Evolutionary conservation across 2,888 invertebrate genomes (phyloP).

Genomic region (Eurois occulta): DNA sequence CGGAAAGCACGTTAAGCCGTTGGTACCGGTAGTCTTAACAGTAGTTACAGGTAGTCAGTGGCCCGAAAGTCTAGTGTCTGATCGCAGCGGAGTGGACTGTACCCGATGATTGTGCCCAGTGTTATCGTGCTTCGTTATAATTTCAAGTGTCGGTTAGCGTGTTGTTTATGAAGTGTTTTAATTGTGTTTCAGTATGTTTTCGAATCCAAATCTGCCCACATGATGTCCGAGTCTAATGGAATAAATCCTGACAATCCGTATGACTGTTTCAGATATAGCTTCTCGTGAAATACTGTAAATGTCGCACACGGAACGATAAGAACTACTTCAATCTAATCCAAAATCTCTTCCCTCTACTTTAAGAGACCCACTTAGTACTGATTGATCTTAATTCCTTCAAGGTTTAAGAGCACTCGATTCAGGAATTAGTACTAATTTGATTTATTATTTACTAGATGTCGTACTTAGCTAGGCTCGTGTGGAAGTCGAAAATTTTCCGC

Average conservation of each 20-base stretch:
- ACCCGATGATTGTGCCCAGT: too few species aligned
- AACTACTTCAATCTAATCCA: neutral
- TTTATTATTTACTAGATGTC: constrained; percentile 3
- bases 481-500: neutral
- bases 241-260: too few species aligned
- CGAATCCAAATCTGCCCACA: too few species aligned
- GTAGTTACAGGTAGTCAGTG: neutral
- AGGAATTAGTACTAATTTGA: constrained; percentile 19
- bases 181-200: too few species aligned
- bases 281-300: neutral
- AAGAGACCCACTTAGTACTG: neutral
- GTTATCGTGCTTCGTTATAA: too few species aligned
- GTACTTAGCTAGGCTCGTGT: neutral
- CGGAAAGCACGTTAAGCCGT: neutral
- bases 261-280: too few species aligned
- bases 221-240: too few species aligned
- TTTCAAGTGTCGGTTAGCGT: too few species aligned
- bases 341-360: constrained; percentile 1
- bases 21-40: neutral
- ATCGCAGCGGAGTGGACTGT: too few species aligned
- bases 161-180: too few species aligned
- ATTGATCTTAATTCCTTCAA: constrained; percentile 23
- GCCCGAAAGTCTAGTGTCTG: neutral
- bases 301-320: neutral
- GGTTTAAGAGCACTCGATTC: constrained; percentile 1